A percentile compares a stretch with the other conserved stretches of the same genome.
Conservation (phyloP, 2,797 vertebrate genomes). For the Nyctalus aviator region DNA sequence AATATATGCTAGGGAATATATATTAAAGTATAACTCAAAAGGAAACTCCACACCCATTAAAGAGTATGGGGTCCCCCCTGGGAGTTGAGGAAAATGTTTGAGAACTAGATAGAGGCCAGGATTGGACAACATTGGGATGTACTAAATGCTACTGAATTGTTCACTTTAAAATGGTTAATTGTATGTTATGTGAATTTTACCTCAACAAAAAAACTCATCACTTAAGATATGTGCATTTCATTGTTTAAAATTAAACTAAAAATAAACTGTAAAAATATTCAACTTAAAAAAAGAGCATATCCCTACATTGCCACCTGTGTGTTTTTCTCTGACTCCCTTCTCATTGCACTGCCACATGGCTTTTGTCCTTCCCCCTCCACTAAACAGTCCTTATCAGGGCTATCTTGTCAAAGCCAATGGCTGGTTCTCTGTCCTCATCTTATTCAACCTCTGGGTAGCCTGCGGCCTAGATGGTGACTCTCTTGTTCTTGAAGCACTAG, state of each 20-base stretch:
- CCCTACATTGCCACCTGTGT: no score
- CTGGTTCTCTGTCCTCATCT: background rate
- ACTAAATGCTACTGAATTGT: background rate
- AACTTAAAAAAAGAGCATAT: background rate
- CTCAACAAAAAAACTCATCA: background rate
- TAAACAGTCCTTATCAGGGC: background rate
- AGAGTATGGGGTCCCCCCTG: background rate
- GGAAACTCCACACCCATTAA: background rate
- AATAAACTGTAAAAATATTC: background rate
- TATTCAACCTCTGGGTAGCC: background rate
- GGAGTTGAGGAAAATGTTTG: background rate
- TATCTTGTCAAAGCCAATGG: background rate
- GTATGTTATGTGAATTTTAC: background rate
- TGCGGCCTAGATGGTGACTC: background rate
- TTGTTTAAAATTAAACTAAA: slow-evolving; percentile 31
- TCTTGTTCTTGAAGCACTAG: background rate
- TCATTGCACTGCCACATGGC: background rate
- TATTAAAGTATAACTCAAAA: background rate
- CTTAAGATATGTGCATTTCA: background rate
- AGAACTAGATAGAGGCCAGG: background rate
- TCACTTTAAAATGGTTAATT: background rate
- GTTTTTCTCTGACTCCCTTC: background rate
- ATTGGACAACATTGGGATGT: background rate
- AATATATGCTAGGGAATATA: no score
- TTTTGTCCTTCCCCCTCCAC: background rate